phyloP scores from a whole-genome alignment of 2,888 invertebrate species.

The Amorpha juglandis region DNA sequence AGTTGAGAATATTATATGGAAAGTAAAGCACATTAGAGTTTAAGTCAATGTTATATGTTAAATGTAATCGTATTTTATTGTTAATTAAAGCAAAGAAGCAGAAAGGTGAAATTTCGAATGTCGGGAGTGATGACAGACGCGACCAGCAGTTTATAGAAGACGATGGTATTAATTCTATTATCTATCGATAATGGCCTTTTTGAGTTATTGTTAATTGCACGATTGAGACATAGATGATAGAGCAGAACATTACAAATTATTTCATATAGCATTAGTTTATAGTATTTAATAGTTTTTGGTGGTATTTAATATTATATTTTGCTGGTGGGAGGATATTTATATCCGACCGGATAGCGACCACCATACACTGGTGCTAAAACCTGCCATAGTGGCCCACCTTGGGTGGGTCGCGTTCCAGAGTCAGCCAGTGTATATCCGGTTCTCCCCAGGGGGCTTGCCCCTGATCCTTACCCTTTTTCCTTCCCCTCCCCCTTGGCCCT shows the following conservation, averaged over 20 bases:
- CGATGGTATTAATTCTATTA: slow-evolving; percentile 64
- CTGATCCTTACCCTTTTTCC: too few relatives aligned
- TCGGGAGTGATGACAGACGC: slow-evolving; percentile 63
- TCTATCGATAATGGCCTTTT: slow-evolving; percentile 34
- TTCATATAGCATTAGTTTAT: not conserved
- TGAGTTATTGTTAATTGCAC: slow-evolving; percentile 21
- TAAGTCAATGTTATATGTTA: slow-evolving; percentile 34
- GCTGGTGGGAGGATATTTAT: too few relatives aligned
- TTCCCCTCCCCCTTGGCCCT: too few relatives aligned
- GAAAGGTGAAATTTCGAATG: slow-evolving; percentile 71
- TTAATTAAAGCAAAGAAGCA: slow-evolving; percentile 80
- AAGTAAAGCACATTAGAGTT: slow-evolving; percentile 31
- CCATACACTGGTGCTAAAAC: too few relatives aligned
- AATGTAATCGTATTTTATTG: slow-evolving; percentile 50
- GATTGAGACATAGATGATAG: slow-evolving; percentile 2
- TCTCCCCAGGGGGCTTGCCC: too few relatives aligned
- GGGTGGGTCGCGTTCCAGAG: too few relatives aligned
- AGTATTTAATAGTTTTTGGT: not conserved
- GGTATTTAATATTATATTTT: not conserved
- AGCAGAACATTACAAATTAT: not conserved
- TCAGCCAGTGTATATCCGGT: too few relatives aligned
- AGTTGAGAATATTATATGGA: slow-evolving; percentile 1
- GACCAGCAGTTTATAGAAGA: slow-evolving; percentile 63
- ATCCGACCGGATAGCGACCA: too few relatives aligned
- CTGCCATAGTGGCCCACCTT: too few relatives aligned